These are phyloP conservation scores for Engraulis encrasicolus DNA, from an alignment of 2,113 vertebrate genomes.

Conservation along the genomic window DNA sequence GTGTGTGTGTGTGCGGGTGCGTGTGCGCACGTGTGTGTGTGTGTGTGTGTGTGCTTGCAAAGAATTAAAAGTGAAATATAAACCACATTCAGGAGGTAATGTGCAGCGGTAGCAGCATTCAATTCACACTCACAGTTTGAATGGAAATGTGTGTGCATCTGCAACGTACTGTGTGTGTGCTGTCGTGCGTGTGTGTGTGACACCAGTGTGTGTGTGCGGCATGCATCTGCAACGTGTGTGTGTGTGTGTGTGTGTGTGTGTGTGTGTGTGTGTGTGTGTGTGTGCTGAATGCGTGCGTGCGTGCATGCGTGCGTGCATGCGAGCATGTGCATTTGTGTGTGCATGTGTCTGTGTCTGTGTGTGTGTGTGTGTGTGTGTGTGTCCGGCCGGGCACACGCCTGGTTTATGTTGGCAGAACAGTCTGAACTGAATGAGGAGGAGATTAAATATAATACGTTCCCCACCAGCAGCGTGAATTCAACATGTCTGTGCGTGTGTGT, in stretches of 20 bases:
- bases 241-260: background rate
- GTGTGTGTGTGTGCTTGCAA: background rate
- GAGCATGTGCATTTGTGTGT: background rate
- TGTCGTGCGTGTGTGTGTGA: background rate
- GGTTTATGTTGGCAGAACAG: too few relatives aligned
- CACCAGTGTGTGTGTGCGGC: background rate
- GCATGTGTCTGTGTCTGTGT: background rate
- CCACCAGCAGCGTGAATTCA: too few relatives aligned
- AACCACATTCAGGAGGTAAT: slow-evolving; percentile 2
- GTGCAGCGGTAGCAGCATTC: background rate
- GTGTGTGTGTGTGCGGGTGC: background rate
- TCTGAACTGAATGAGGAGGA: too few relatives aligned
- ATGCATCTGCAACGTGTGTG: background rate
- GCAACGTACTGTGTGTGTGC: background rate
- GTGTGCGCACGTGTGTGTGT: background rate
- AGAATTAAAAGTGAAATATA: background rate
- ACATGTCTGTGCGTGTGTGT: too few relatives aligned
- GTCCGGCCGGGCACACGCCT: background rate
- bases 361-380: background rate
- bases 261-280: background rate
- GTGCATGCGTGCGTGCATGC: background rate
- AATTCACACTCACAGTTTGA: background rate
- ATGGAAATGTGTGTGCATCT: background rate
- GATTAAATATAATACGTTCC: too few relatives aligned
- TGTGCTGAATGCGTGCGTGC: background rate